Evolutionary conservation across 1,140 invertebrate species (phyloP).

Genomic region (Drosophila insularis): DNA sequence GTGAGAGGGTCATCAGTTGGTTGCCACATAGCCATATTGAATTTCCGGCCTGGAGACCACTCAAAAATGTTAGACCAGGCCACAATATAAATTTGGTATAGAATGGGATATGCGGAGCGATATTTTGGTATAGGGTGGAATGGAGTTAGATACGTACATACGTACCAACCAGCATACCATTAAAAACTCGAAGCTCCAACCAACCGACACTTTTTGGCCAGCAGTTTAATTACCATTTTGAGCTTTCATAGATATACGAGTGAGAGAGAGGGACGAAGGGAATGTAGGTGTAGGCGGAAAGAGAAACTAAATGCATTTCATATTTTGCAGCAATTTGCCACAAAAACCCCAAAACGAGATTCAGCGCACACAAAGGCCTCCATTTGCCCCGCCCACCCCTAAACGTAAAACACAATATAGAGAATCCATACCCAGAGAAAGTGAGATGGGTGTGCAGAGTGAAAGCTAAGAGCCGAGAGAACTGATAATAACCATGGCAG

Average conservation of each 20-base stretch:
- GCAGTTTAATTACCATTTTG: conserved; percentile 73
- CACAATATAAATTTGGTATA: conserved; percentile 53
- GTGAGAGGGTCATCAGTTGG: neutral
- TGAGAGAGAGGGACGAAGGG: neutral
- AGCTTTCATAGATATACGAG: conserved; percentile 22
- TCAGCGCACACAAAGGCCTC: conserved; percentile 39
- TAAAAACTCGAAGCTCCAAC: conserved; percentile 18
- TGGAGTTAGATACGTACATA: neutral
- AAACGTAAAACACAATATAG: neutral
- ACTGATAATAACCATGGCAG: conserved; percentile 23
- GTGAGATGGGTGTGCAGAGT: conserved; percentile 16
- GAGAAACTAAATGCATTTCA: conserved; percentile 45
- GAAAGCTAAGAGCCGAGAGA: conserved; percentile 5
- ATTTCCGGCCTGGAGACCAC: conserved; percentile 27
- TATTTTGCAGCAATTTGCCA: conserved; percentile 67
- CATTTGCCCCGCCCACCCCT: neutral
- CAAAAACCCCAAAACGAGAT: conserved; percentile 38
- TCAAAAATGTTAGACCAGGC: conserved; percentile 43
- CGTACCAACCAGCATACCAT: neutral
- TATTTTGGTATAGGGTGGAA: neutral
- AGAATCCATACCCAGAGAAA: neutral
- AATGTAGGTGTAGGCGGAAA: conserved; percentile 3
- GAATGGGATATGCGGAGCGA: neutral
- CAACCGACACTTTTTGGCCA: conserved; percentile 58
- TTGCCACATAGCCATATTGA: conserved; percentile 12